Conservation (phyloP, 2,113 vertebrate species). For the Peromyscus leucopus region DNA sequence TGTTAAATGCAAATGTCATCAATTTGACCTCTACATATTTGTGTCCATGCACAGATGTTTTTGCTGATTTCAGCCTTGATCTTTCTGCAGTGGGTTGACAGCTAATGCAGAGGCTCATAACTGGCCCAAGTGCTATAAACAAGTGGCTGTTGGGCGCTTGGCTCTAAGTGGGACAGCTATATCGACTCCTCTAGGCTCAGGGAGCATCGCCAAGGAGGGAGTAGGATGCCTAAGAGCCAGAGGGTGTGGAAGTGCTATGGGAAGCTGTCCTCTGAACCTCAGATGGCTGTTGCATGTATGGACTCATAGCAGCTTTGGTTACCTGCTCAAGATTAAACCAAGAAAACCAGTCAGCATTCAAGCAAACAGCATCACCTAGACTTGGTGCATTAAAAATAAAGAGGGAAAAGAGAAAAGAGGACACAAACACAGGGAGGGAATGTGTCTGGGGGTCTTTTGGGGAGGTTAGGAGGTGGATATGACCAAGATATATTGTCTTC, state of each 20-base stretch:
- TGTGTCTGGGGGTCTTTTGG: too few relatives aligned
- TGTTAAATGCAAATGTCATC: not conserved
- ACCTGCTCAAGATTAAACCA: not conserved
- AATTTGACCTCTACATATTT: not conserved
- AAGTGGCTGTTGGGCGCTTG: not conserved
- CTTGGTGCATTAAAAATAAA: too few relatives aligned
- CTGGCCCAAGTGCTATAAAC: not conserved
- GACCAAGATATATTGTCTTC: not conserved
- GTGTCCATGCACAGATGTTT: not conserved
- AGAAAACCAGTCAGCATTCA: not conserved
- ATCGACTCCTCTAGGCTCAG: not conserved
- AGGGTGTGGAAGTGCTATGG: not conserved
- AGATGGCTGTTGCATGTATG: too few relatives aligned
- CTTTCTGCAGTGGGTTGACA: not conserved
- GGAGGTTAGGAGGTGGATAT: not conserved
- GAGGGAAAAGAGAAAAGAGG: not conserved
- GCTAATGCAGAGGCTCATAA: too few relatives aligned
- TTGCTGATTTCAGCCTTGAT: not conserved
- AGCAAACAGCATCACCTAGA: not conserved
- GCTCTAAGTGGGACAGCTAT: not conserved
- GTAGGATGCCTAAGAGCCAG: not conserved
- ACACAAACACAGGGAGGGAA: not conserved
- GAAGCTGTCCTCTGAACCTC: too few relatives aligned
- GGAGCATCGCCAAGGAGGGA: not conserved
- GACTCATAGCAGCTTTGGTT: not conserved